Base-by-base conservation (phyloP, 2,888 invertebrate species). In the Bombylius major region DNA sequence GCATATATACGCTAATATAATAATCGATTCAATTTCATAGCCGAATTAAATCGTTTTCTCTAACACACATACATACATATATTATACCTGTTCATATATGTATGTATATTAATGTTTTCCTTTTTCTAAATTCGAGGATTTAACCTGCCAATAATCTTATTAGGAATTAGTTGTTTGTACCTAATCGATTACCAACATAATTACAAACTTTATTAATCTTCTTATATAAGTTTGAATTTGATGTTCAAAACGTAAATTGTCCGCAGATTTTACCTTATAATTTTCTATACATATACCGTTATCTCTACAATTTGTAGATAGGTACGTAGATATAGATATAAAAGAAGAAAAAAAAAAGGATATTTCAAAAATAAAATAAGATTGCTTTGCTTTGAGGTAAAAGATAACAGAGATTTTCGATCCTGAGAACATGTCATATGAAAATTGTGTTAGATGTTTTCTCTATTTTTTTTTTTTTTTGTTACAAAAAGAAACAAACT, bases 171-270 rank as follows among this genome's bases (percentile, higher is more conserved):
- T 72, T 72, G 72, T 73, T 72, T 70, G 73, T 72, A 72, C 70
- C 73, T 72, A 72, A 73, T 72, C 73, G 72, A 72, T 72, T 72
- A 72, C 73, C 71, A 69, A 70, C 70, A 67, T 71, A 73, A 72
- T 73, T 72, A 72, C 70, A 70, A 72, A 73, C 69, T 72, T 72
- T 42, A 62, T 67, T 72, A 71, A 72, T 71, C 72, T 67, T 68
- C 69, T 70, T 72, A 56, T 72, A 56, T 56, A 59, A 54, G 45
- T 55, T 59, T 51, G 55, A 36, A 36, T 36, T 8, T 23, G 7
- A 36, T 36, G 9, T 36, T 8, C 36, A 36, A 36, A 36, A 59
- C 56, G 53, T 56, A 56, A 56, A 56, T 56, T 59, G 55, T 55
- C 55, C 59, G 52, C 55, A 56, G 59, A 55, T 56, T 56, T 49